Conservation (phyloP, 2,113 vertebrate species). For the Rutilus rutilus region DNA sequence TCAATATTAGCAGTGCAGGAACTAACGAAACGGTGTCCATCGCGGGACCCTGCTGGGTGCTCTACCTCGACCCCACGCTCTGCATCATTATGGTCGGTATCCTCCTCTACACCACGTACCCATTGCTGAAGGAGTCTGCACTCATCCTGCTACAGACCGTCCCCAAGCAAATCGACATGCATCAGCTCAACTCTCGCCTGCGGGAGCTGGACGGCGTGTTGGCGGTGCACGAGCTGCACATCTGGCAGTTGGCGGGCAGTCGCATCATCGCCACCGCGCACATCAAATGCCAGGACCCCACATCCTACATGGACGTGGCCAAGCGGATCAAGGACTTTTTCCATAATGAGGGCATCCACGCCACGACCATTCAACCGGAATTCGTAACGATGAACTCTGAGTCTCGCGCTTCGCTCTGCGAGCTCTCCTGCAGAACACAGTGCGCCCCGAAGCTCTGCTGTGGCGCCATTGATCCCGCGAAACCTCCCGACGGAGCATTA, state of each 20-base stretch:
- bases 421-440: slow-evolving; percentile 95
- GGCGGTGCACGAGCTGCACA: slow-evolving; percentile 95
- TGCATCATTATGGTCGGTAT: slow-evolving; percentile 96
- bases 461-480: slow-evolving; percentile 73
- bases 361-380: slow-evolving; percentile 97
- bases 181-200: slow-evolving; percentile 86
- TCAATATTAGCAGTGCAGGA: background rate
- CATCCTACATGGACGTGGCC: slow-evolving; percentile 96
- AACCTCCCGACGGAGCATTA: slow-evolving; percentile 66
- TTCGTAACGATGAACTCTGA: slow-evolving; percentile 90
- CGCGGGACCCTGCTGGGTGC: slow-evolving; percentile 94
- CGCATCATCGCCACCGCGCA: slow-evolving; percentile 98
- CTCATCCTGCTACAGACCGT: slow-evolving; percentile 98
- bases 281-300: slow-evolving; percentile 96
- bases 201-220: slow-evolving; percentile 88
- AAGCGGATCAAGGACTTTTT: slow-evolving; percentile 97
- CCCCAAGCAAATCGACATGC: slow-evolving; percentile 95
- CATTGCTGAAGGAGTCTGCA: slow-evolving; percentile 94
- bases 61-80: slow-evolving; percentile 93
- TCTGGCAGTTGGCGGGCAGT: slow-evolving; percentile 97
- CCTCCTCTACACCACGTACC: slow-evolving; percentile 95
- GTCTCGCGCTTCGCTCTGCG: slow-evolving; percentile 84
- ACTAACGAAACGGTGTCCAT: background rate
- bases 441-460: slow-evolving; percentile 97
- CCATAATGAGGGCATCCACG: slow-evolving; percentile 95